These are phyloP conservation scores for Agrypnus murinus DNA, from an alignment of 2,888 invertebrate species.

Conservation along the genomic window DNA sequence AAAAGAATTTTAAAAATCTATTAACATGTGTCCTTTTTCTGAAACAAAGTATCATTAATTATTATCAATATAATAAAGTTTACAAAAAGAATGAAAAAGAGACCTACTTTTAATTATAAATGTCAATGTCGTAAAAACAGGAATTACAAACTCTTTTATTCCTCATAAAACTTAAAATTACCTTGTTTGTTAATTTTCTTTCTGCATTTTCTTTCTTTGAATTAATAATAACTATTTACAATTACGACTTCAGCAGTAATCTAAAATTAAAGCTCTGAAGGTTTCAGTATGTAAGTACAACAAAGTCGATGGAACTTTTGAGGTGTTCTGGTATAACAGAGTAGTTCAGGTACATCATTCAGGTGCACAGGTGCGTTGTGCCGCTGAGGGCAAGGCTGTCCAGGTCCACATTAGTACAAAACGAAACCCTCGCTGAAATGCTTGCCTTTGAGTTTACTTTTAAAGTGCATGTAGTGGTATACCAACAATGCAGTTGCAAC, in stretches of 20 bases:
- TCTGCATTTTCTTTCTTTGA: neutral
- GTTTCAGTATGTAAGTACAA: neutral
- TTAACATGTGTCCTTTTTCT: too few relatives aligned
- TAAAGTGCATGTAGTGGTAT: neutral
- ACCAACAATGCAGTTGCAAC: neutral
- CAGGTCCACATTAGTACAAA: slow-evolving; percentile 50
- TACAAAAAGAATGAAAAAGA: neutral
- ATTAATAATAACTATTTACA: slow-evolving; percentile 4
- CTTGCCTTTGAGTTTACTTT: slow-evolving; percentile 3
- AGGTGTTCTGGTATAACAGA: slow-evolving; percentile 19
- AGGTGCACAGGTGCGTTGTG: slow-evolving; percentile 56
- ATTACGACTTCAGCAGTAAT: neutral
- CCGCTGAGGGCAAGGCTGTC: slow-evolving; percentile 58
- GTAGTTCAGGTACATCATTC: slow-evolving; percentile 36
- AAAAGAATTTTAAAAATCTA: too few relatives aligned
- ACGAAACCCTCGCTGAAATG: slow-evolving; percentile 25
- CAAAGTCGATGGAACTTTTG: slow-evolving; percentile 25
- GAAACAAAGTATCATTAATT: too few relatives aligned
- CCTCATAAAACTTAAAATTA: neutral
- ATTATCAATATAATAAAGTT: too few relatives aligned
- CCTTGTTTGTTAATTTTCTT: slow-evolving; percentile 1
- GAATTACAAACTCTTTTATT: neutral
- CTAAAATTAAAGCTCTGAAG: neutral
- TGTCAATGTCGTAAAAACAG: slow-evolving; percentile 18
- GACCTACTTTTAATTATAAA: slow-evolving; percentile 8